Conservation (phyloP, 1,140 invertebrate genomes). For the Ceratoteleas bidentatus region DNA sequence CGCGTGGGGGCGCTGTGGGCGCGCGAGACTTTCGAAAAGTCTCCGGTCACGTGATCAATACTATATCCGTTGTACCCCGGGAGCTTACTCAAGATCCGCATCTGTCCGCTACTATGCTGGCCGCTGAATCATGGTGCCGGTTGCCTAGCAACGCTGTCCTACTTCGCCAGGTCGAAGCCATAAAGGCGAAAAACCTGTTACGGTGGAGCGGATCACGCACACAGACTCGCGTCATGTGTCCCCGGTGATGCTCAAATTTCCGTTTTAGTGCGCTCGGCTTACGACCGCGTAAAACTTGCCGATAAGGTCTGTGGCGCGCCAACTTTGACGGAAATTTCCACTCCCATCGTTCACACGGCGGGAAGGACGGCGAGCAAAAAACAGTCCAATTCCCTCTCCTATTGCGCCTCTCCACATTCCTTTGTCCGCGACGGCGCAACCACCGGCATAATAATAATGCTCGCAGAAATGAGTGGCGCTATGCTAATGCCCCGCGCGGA, state of each 20-base stretch:
- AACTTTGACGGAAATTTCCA: too few species aligned
- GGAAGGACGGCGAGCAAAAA: constrained; percentile 1
- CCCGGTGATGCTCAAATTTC: constrained; percentile 44
- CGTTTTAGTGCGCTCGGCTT: constrained; percentile 27
- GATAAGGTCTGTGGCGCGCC: constrained; percentile 6
- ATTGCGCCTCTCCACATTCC: not conserved
- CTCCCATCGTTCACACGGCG: not conserved
- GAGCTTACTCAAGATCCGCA: constrained; percentile 60
- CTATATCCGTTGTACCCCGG: constrained; percentile 44
- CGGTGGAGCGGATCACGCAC: constrained; percentile 45
- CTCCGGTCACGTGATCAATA: constrained; percentile 61
- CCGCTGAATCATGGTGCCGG: constrained; percentile 58
- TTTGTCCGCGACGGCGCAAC: too few species aligned
- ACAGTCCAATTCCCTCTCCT: constrained; percentile 37
- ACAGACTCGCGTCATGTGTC: not conserved
- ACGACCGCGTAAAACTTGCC: constrained; percentile 25
- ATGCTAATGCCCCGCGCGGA: constrained; percentile 3
- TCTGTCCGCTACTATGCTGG: constrained; percentile 46
- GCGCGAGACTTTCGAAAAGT: constrained; percentile 47
- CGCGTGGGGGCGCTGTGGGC: constrained; percentile 5
- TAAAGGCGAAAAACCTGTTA: constrained; percentile 61
- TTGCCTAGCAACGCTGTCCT: constrained; percentile 62
- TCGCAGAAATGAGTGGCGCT: not conserved
- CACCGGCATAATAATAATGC: too few species aligned
- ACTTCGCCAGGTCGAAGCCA: constrained; percentile 55